A percentile compares a stretch with the other conserved stretches of the same genome.
Evolutionary conservation across 2,888 invertebrate species (phyloP).

Genomic region (Watsonalla cultraria): DNA sequence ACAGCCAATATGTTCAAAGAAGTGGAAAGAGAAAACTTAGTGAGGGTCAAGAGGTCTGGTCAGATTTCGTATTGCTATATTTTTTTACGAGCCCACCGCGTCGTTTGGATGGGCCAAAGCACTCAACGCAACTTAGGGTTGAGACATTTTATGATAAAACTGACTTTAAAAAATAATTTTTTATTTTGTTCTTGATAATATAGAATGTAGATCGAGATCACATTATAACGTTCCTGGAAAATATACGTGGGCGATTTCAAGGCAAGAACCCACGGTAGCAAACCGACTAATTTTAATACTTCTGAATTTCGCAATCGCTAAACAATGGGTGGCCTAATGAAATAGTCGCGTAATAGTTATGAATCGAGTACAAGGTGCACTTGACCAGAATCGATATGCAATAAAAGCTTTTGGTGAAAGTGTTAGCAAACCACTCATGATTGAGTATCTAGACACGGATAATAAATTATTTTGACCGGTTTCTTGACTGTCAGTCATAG

Average conservation of each 20-base stretch:
- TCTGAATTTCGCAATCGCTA: slow-evolving; percentile 1
- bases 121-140: slow-evolving; percentile 8
- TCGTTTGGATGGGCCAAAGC: slow-evolving; percentile 10
- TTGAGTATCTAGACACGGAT: slow-evolving; percentile 7
- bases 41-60: slow-evolving; percentile 29
- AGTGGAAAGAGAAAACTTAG: slow-evolving; percentile 29
- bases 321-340: slow-evolving; percentile 4
- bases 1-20: slow-evolving; percentile 16
- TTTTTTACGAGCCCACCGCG: slow-evolving; percentile 16
- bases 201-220: slow-evolving; percentile 11
- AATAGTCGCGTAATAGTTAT: slow-evolving; percentile 6
- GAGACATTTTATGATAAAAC: not conserved
- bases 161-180: not conserved
- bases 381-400: slow-evolving; percentile 10
- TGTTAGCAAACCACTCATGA: slow-evolving; percentile 14
- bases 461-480: slow-evolving; percentile 12
- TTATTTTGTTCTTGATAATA: slow-evolving; percentile 2
- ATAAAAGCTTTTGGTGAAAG: slow-evolving; percentile 19
- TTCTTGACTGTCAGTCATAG: too few relatives aligned
- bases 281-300: slow-evolving; percentile 9
- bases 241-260: slow-evolving; percentile 32
- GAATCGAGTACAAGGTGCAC: slow-evolving; percentile 9
- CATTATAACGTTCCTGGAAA: slow-evolving; percentile 22
- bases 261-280: slow-evolving; percentile 15
- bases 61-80: slow-evolving; percentile 14